Evolutionary conservation across 1,140 invertebrate species (phyloP), one percentile per base, ranked within the genome.

Genomic region (Meloidogyne hapla): DNA sequence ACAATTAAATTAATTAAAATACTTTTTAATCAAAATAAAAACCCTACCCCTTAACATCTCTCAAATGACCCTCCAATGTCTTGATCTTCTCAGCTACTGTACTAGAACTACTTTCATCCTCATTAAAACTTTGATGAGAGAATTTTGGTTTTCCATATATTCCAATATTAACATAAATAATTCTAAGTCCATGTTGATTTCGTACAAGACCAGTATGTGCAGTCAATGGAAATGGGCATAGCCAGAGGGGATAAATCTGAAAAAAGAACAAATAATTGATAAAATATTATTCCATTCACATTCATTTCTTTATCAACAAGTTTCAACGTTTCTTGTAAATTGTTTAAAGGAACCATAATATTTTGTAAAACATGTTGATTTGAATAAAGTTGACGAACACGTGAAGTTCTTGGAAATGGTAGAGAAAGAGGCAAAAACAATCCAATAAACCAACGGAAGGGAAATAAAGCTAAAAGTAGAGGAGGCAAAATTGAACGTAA

Each of bases 221-320:
- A 42, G 90, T 91, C 74, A 94, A 84, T 83, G 90, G 91, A 84
- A 93, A 93, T 0, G 93, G 93, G 87, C 93, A 94, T 48, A 94
- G 83, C 93, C 93, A 94, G 6, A 94, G 87, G 0, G 93, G 93
- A 86, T 93, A 94, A 28, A 94, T 90, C 91, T 92, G 77, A 38
- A 80, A 25, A 25, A 25, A 23, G 71, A 70, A 10, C 15, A 73
- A 25, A 18, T 12, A n/a, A 12, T 72, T 38, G 0, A 12, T 2
- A 6, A 74, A 26, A 25, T 56, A 15, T 6, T 25, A 28, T 40
- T 65, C 3, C 5, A 76, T 73, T 77, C 25, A 74, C 15, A 2
- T 26, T 18, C 2, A 93, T 89, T 82, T 92, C 90, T 15, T 91
- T 86, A 83, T 93, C 90, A 83, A 94, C 92, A 28, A 90, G 85